phyloP scores from a whole-genome alignment of 2,888 invertebrate genomes.

The Spisula subtruncata region DNA sequence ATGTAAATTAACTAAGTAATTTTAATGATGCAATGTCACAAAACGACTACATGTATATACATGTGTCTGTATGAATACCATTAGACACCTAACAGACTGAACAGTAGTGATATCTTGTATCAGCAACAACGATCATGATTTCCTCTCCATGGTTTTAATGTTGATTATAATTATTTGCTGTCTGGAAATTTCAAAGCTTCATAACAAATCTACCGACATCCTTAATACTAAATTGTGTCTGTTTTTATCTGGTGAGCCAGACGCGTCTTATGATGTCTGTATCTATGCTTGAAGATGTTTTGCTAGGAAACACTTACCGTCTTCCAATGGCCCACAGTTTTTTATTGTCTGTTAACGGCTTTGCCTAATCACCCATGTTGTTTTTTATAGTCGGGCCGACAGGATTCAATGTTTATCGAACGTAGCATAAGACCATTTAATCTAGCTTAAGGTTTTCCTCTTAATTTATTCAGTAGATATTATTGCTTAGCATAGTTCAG shows the following conservation, averaged over 20 bases:
- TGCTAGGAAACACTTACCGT: conserved; percentile 32
- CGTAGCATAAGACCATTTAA: not conserved
- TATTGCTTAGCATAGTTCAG: too few relatives aligned
- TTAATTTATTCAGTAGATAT: too few relatives aligned
- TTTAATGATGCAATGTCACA: not conserved
- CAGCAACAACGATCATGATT: not conserved
- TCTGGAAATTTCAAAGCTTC: conserved; percentile 18
- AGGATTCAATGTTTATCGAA: not conserved
- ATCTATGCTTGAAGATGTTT: conserved; percentile 33
- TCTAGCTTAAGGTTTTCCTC: not conserved
- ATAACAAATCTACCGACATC: not conserved
- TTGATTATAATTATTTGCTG: conserved; percentile 27
- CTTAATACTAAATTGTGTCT: conserved; percentile 22
- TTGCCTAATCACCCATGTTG: conserved; percentile 38
- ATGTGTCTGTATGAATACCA: not conserved
- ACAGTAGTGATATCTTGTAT: not conserved
- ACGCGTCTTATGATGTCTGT: conserved; percentile 17
- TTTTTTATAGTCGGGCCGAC: conserved; percentile 9
- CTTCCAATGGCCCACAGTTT: conserved; percentile 56
- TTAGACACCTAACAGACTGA: not conserved
- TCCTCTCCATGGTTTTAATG: not conserved
- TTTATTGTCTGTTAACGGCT: conserved; percentile 56
- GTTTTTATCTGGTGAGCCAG: conserved; percentile 17
- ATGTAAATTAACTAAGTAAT: too few relatives aligned
- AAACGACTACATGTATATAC: not conserved